Evolutionary conservation across 2,888 invertebrate species (phyloP).

Genomic region (Drosophila algonquin): DNA sequence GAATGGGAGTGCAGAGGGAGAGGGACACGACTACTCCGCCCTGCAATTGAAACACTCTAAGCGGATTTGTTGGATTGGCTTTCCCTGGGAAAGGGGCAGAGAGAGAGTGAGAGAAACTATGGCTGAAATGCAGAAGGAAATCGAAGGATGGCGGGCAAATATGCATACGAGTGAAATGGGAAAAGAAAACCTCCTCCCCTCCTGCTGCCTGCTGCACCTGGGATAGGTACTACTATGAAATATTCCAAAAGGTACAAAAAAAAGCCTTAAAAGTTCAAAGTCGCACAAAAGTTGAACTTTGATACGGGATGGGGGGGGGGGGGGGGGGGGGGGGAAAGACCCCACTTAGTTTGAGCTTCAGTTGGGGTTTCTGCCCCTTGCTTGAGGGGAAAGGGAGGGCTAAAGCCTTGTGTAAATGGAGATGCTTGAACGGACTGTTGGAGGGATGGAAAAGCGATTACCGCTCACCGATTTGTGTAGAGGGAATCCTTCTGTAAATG

Average conservation of each 20-base stretch:
- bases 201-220: neutral
- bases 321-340: neutral
- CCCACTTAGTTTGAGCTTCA: neutral
- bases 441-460: slow-evolving; percentile 16
- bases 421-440: slow-evolving; percentile 21
- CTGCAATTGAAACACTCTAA: slow-evolving; percentile 46
- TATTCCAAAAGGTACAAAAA: slow-evolving; percentile 4
- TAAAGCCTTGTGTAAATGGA: slow-evolving; percentile 18
- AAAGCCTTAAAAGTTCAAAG: slow-evolving; percentile 43
- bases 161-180: neutral
- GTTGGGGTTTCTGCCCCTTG: neutral
- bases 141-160: slow-evolving; percentile 13
- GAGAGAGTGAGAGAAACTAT: neutral
- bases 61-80: slow-evolving; percentile 41
- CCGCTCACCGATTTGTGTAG: slow-evolving; percentile 6
- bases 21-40: slow-evolving; percentile 9
- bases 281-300: slow-evolving; percentile 28
- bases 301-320: slow-evolving; percentile 2
- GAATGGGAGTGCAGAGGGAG: neutral
- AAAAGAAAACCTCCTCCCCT: slow-evolving; percentile 10
- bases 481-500: slow-evolving; percentile 26
- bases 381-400: neutral
- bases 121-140: neutral
- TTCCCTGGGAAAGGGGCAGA: slow-evolving; percentile 9
- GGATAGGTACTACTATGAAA: slow-evolving; percentile 26